Conservation (phyloP, 2,797 vertebrate species). For the Silurus aristotelis region DNA sequence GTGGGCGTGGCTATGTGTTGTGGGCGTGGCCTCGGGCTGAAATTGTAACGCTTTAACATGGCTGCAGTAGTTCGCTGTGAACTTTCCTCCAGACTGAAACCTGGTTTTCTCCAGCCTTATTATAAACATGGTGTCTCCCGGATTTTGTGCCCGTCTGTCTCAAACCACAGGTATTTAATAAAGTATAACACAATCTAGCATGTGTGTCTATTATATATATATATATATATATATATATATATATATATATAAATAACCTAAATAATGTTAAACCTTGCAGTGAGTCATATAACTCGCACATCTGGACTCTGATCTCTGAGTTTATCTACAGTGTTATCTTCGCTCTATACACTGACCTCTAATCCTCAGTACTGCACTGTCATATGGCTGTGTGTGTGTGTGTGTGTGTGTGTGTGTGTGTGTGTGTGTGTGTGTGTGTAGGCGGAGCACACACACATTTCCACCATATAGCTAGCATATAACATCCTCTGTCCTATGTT, state of each 20-base stretch:
- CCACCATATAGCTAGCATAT: too few species aligned
- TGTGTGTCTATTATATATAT: too few species aligned
- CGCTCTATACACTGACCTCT: not conserved
- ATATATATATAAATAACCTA: not conserved
- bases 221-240: not conserved
- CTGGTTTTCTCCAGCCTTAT: too few species aligned
- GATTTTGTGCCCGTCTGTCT: not conserved
- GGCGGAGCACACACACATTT: too few species aligned
- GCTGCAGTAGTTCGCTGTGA: not conserved
- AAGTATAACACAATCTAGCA: not conserved
- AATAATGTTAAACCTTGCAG: not conserved
- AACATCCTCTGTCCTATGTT: too few species aligned
- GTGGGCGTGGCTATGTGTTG: not conserved
- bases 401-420: too few species aligned
- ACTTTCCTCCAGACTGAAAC: not conserved
- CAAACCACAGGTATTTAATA: constrained; percentile 4
- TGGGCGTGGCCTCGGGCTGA: not conserved
- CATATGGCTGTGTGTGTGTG: not conserved
- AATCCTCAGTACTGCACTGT: not conserved
- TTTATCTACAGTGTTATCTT: not conserved
- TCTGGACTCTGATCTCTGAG: not conserved
- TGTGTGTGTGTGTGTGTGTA: too few species aligned
- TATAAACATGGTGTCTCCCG: not conserved
- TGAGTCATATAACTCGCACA: not conserved
- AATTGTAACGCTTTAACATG: too few species aligned